Evolutionary conservation across 2,797 vertebrate genomes (phyloP).

Genomic region (Craterocephalus amniculus): DNA sequence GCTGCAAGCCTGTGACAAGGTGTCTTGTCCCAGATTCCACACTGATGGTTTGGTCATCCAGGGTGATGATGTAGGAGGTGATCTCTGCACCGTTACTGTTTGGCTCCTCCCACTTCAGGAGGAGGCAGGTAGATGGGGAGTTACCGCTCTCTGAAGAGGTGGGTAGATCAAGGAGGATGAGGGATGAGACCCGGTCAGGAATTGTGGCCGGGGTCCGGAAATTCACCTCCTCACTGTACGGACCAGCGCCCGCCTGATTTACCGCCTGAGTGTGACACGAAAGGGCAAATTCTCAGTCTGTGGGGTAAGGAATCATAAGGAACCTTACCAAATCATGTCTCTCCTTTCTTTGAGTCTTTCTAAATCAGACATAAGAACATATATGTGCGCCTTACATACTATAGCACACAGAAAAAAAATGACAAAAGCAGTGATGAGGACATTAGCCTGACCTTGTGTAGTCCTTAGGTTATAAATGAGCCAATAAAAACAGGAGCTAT

Average conservation of each 20-base stretch:
- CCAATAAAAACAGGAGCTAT: conserved; percentile 39
- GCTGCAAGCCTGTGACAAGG: conserved; percentile 88
- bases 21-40: conserved; percentile 86
- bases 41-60: conserved; percentile 84
- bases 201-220: conserved; percentile 89
- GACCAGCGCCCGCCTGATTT: conserved; percentile 93
- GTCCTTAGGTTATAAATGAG: conserved; percentile 45
- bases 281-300: background rate
- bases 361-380: background rate
- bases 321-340: conserved; percentile 13
- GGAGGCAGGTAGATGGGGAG: conserved; percentile 91
- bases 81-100: conserved; percentile 94
- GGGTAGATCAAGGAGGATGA: conserved; percentile 85
- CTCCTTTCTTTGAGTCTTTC: background rate
- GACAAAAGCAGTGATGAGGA: conserved; percentile 23
- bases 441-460: conserved; percentile 37
- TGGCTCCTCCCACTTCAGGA: conserved; percentile 94
- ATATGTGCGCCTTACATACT: background rate
- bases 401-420: conserved; percentile 2
- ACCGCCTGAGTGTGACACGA: conserved; percentile 82
- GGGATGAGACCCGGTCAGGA: conserved; percentile 85
- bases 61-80: conserved; percentile 88
- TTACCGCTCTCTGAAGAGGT: conserved; percentile 73
- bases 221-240: conserved; percentile 89
- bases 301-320: conserved; percentile 19